phyloP scores from a whole-genome alignment of 1,140 invertebrate species.

The Drosophila lacertosa region DNA sequence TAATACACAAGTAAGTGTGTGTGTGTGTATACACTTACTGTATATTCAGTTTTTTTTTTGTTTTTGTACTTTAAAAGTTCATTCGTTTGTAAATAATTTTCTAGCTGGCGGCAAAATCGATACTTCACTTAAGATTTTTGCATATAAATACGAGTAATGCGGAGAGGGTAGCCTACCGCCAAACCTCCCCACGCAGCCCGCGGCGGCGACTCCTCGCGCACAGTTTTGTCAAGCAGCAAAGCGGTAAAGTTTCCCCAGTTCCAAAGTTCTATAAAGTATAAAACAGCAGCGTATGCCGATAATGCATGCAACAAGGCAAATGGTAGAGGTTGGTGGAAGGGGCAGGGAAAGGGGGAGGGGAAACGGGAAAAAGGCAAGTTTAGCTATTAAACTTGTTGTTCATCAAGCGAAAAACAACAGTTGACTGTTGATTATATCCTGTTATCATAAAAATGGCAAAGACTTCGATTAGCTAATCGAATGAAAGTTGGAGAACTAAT shows the following conservation, averaged over 20 bases:
- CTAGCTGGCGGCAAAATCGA: constrained; percentile 72
- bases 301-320: constrained; percentile 57
- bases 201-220: not conserved
- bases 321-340: too few species aligned
- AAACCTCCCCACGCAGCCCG: too few species aligned
- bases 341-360: constrained; percentile 3
- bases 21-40: constrained; percentile 1
- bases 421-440: not conserved
- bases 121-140: constrained; percentile 79
- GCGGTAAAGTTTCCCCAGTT: constrained; percentile 64
- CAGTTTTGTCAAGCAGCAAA: constrained; percentile 68
- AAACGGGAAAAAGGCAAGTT: constrained; percentile 31
- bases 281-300: constrained; percentile 64
- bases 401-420: not conserved
- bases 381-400: constrained; percentile 62
- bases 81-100: constrained; percentile 81
- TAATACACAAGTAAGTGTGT: too few species aligned
- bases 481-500: not conserved
- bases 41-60: constrained; percentile 17
- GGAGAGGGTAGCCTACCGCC: not conserved
- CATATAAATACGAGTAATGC: constrained; percentile 51
- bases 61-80: constrained; percentile 61
- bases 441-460: not conserved
- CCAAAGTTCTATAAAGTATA: constrained; percentile 71
- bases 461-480: not conserved